Conservation (phyloP, 2,797 vertebrate genomes). For the Graptemys geographica region DNA sequence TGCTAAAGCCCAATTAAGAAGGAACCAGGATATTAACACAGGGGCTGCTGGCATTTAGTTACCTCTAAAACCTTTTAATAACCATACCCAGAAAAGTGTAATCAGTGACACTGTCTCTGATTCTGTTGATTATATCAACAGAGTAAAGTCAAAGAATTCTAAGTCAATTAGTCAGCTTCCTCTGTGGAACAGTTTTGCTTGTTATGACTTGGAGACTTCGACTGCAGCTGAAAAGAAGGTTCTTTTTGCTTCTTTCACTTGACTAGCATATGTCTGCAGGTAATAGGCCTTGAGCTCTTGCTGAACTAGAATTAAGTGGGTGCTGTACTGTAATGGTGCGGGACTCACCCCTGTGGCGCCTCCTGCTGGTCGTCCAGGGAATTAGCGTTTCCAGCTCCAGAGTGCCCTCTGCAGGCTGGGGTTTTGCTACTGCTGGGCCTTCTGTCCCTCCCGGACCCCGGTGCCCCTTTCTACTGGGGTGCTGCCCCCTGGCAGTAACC, state of each 20-base stretch:
- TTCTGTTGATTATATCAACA: neutral
- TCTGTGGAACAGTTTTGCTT: neutral
- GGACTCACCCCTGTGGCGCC: too few species aligned
- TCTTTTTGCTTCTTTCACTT: neutral
- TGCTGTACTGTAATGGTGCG: neutral
- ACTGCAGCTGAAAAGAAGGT: neutral
- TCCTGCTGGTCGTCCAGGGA: too few species aligned
- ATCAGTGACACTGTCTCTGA: neutral
- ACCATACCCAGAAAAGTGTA: neutral
- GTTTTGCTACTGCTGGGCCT: too few species aligned
- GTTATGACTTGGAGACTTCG: neutral
- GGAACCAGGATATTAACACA: neutral
- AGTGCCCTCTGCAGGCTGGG: too few species aligned
- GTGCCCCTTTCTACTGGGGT: too few species aligned
- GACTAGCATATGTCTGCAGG: neutral
- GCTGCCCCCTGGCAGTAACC: too few species aligned
- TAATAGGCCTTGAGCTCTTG: neutral
- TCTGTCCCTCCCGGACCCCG: too few species aligned
- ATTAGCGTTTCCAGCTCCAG: too few species aligned
- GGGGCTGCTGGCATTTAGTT: neutral
- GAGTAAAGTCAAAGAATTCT: neutral
- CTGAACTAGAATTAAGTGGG: neutral
- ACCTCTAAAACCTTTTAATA: neutral
- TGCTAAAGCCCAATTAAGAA: neutral
- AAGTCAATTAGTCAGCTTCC: neutral